These are phyloP conservation scores for Folsomia candida DNA, from an alignment of 2,888 invertebrate species.

Conservation along the genomic window DNA sequence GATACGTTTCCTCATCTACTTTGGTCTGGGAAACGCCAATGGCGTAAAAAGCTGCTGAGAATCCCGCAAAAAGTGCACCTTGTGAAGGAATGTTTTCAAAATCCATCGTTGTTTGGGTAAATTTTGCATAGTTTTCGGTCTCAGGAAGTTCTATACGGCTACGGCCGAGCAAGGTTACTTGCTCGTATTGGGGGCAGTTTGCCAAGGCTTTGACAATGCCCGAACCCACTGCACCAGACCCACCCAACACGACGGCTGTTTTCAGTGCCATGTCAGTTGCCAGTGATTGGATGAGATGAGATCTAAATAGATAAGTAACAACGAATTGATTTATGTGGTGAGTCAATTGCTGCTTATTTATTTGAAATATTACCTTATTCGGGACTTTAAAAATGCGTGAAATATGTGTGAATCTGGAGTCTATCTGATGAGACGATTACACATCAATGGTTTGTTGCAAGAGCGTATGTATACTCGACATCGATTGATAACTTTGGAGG, in stretches of 20 bases:
- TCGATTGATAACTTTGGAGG: no score
- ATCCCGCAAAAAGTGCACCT: conserved; percentile 52
- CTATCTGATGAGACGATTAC: no score
- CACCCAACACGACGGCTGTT: conserved; percentile 56
- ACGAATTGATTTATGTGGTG: no score
- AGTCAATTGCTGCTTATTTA: no score
- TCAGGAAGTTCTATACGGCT: conserved; percentile 52
- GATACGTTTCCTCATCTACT: neutral
- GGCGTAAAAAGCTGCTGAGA: conserved; percentile 51
- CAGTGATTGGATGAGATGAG: no score
- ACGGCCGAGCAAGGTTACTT: conserved; percentile 56
- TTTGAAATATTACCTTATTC: no score
- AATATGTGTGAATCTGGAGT: no score
- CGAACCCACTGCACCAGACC: conserved; percentile 57
- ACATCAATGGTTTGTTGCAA: no score
- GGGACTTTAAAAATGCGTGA: no score
- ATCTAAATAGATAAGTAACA: no score
- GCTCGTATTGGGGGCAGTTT: conserved; percentile 52
- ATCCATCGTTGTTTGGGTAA: conserved; percentile 56
- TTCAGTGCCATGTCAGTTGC: neutral
- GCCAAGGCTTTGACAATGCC: conserved; percentile 55
- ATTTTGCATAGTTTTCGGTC: conserved; percentile 31
- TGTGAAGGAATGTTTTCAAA: conserved; percentile 57
- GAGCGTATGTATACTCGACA: no score
- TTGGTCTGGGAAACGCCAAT: conserved; percentile 50